Conservation (phyloP, 1,140 invertebrate species). For the Gryllus bimaculatus region DNA sequence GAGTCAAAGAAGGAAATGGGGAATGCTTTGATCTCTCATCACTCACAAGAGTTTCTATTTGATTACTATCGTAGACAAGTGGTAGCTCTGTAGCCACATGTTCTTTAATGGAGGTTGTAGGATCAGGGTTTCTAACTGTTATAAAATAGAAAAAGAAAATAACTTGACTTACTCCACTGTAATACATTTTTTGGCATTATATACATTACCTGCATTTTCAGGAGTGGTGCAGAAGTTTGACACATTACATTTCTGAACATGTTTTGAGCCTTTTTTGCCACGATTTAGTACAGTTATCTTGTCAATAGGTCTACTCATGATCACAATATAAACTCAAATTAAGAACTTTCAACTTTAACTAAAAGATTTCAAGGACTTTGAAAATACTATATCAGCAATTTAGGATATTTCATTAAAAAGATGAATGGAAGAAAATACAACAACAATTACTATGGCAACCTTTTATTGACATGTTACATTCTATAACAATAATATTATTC, state of each 20-base stretch:
- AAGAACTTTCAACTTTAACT: background rate
- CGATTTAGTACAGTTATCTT: background rate
- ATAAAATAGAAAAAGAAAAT: background rate
- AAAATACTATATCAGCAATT: background rate
- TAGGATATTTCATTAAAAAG: background rate
- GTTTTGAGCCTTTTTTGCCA: background rate
- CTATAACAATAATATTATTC: too few relatives aligned
- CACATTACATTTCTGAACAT: background rate
- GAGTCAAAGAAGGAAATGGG: background rate
- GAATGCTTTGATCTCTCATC: background rate
- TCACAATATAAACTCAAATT: background rate
- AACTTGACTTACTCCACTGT: background rate
- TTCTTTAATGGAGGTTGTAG: background rate
- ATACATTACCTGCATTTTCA: background rate
- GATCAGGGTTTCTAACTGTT: background rate
- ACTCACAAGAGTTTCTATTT: background rate
- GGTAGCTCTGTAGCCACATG: background rate
- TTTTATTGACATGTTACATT: background rate
- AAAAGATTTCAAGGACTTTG: background rate
- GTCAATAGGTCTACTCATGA: background rate
- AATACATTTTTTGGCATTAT: background rate
- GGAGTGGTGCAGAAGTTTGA: background rate
- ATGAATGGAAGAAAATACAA: background rate
- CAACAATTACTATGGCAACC: background rate
- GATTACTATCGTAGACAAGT: background rate